Base-by-base conservation (phyloP, 2,113 vertebrate genomes). In the Solea solea region DNA sequence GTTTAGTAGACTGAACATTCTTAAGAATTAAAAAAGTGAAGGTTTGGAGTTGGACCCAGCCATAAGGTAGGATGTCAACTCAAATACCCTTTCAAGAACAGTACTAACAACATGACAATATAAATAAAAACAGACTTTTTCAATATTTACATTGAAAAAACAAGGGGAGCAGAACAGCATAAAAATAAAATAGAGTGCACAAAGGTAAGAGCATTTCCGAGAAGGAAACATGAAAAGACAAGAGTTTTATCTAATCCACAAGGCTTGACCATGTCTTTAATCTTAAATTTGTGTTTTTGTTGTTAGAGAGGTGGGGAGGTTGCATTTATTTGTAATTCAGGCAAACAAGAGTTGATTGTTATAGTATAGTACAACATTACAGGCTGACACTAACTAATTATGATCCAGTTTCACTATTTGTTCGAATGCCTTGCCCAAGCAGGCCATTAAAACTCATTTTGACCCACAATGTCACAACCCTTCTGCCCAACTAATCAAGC, bases 401-500 rank as follows among this genome's bases (percentile, higher is more conserved):
- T 2, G 28, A 34, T 5, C 28, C 5, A 34, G 28, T 34, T 34
- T 34, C 28, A 34, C n/a, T n/a, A n/a, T n/a, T 2, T 34, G 50
- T 69, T 79, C 80, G 69, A 83, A 55, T 67, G 63, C 25, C 13
- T n/a, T 46, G 34, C 34, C 34, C 5, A 3, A 34, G 50, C 74
- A 53, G 53, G 69, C 56, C 62, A 53, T 66, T 64, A 66, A 73
- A 88, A 76, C 9, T 54, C 59, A 11, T 73, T 8, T 65, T 16
- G 69, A 73, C 0, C 84, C 70, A 71, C 61, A 75, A 70, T 39
- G 59, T 67, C 53, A 60, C 54, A 48, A 15, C 55, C 60, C 57
- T 64, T 27, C 15, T 54, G 55, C 72, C 56, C 64, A 73, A 79
- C 74, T 74, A 68, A 81, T 75, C 41, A 66, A 74, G 75, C 74